Evolutionary conservation across 2,113 vertebrate species (phyloP).

Genomic region (Peromyscus californicus): DNA sequence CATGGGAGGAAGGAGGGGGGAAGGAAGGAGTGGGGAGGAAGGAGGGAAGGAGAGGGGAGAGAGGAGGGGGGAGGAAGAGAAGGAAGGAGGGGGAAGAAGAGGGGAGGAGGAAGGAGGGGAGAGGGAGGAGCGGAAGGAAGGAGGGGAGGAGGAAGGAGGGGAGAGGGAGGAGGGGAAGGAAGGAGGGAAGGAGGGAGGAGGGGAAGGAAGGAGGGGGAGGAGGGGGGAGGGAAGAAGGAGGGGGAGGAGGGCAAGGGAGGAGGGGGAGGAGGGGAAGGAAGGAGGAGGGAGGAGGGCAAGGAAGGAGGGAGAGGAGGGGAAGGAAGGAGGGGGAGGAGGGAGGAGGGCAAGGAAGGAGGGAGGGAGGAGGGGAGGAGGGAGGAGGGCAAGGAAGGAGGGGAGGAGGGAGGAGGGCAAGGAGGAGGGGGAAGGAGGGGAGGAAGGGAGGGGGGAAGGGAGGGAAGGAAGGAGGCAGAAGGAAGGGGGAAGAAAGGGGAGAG

Average conservation of each 20-base stretch:
- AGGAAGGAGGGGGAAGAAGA: background rate
- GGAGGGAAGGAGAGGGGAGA: too few relatives aligned
- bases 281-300: background rate
- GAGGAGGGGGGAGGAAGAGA: too few relatives aligned
- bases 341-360: rapidly evolving
- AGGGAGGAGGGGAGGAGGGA: rapidly evolving
- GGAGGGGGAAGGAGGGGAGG: background rate
- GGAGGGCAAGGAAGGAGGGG: background rate
- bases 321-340: too few relatives aligned
- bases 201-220: background rate
- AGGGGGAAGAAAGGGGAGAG: background rate
- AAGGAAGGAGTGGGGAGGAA: too few relatives aligned
- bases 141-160: too few relatives aligned
- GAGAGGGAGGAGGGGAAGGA: too few relatives aligned
- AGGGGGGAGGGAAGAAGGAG: background rate
- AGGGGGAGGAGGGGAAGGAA: background rate
- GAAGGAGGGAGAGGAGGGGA: too few relatives aligned
- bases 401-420: rapidly evolving
- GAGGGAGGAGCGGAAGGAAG: background rate
- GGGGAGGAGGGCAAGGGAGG: background rate
- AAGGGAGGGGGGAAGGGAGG: background rate
- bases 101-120: rapidly evolving
- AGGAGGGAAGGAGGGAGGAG: too few relatives aligned
- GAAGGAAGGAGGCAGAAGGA: background rate
- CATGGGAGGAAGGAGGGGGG: background rate